These are phyloP conservation scores for Platycnemis pennipes DNA, from an alignment of 2,888 invertebrate genomes.

Conservation along the genomic window DNA sequence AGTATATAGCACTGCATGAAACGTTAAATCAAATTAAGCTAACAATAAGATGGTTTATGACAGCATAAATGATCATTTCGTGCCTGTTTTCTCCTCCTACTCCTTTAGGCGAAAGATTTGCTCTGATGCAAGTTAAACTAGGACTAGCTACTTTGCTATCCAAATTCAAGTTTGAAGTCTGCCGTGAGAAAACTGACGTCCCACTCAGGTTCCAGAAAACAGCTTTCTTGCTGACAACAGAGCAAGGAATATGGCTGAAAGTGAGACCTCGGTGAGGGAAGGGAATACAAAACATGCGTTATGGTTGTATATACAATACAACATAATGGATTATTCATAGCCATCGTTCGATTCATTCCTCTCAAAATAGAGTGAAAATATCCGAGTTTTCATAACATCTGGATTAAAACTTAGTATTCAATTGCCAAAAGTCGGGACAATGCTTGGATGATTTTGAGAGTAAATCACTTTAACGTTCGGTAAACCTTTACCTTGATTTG, in stretches of 20 bases:
- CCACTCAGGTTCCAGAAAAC: not conserved
- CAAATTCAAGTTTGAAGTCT: constrained; percentile 22
- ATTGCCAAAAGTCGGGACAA: too few species aligned
- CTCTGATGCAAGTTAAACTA: constrained; percentile 1
- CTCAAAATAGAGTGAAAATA: too few species aligned
- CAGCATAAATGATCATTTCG: not conserved
- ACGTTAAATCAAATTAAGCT: not conserved
- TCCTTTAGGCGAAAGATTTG: constrained; percentile 51
- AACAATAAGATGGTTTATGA: not conserved
- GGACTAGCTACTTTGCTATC: not conserved
- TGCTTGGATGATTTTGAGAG: too few species aligned
- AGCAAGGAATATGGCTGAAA: constrained; percentile 43
- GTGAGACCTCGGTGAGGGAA: not conserved
- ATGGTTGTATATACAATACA: too few species aligned
- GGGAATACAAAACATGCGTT: not conserved
- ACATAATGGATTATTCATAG: too few species aligned
- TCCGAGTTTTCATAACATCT: too few species aligned
- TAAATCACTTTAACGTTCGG: too few species aligned
- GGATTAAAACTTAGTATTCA: too few species aligned
- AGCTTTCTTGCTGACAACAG: not conserved
- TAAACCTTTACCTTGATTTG: too few species aligned
- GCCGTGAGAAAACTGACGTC: not conserved
- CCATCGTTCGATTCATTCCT: too few species aligned
- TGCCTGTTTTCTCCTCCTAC: not conserved
- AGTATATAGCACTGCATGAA: not conserved